A percentile compares a stretch with the other conserved stretches of the same genome.
Conservation (phyloP, 1,140 invertebrate genomes). For the Asobara japonica region DNA sequence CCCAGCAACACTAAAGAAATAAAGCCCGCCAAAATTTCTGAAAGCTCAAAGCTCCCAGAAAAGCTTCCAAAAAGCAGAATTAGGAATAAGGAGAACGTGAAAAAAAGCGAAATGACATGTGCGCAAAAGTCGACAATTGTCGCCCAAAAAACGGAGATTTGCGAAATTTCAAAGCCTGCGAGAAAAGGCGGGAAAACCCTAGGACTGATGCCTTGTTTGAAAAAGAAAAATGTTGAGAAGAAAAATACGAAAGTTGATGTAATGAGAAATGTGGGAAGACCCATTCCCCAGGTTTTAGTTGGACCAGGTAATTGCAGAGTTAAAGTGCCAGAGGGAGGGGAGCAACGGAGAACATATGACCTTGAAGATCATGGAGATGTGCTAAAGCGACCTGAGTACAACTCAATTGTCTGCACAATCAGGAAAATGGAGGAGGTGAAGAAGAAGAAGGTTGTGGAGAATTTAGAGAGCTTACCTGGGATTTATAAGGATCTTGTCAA, state of each 20-base stretch:
- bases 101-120: neutral
- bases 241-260: conserved; percentile 29
- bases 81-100: neutral
- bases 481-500: conserved; percentile 45
- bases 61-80: too few relatives aligned
- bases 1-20: neutral
- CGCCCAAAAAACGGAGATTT: neutral
- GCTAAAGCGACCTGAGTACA: conserved; percentile 52
- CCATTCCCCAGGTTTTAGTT: conserved; percentile 27
- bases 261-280: conserved; percentile 5
- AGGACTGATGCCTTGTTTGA: conserved; percentile 35
- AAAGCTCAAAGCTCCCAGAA: neutral
- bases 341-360: neutral
- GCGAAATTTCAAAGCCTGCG: neutral
- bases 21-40: neutral
- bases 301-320: conserved; percentile 22
- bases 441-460: conserved; percentile 44
- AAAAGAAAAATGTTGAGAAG: conserved; percentile 2
- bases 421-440: conserved; percentile 50
- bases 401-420: conserved; percentile 54
- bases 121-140: neutral
- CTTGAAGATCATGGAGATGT: conserved; percentile 30
- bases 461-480: conserved; percentile 46
- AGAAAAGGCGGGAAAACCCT: neutral
- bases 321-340: neutral